A percentile compares a stretch with the other conserved stretches of the same genome.
phyloP scores from a whole-genome alignment of 2,888 invertebrate genomes.

The Tetramorium bicarinatum region DNA sequence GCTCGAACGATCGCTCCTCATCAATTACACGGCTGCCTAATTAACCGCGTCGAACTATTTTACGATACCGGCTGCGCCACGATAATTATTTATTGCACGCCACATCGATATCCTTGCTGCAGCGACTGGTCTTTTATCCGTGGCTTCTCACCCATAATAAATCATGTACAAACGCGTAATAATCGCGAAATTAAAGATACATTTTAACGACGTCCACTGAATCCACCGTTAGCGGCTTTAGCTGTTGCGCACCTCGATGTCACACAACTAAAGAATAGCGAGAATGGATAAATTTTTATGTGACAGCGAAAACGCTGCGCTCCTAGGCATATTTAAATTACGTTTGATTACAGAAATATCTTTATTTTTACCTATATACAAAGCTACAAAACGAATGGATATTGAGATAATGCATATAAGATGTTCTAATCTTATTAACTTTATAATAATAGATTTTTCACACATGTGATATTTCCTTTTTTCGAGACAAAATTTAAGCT shows the following conservation, averaged over 20 bases:
- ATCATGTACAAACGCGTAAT: constrained; percentile 43
- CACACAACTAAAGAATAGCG: background rate
- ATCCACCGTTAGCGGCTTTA: constrained; percentile 31
- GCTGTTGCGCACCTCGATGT: background rate
- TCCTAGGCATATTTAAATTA: background rate
- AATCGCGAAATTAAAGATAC: constrained; percentile 50
- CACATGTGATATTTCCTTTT: background rate
- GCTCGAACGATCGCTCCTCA: constrained; percentile 54
- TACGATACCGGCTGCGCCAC: constrained; percentile 54
- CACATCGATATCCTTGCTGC: constrained; percentile 45
- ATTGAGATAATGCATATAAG: background rate
- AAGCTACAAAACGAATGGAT: background rate
- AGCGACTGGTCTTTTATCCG: constrained; percentile 41
- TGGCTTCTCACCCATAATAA: constrained; percentile 52
- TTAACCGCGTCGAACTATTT: constrained; percentile 63
- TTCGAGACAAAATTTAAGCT: background rate
- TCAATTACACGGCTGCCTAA: constrained; percentile 65
- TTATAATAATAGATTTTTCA: background rate
- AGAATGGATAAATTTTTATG: background rate
- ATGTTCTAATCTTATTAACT: background rate
- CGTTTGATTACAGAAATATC: background rate
- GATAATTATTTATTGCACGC: constrained; percentile 56
- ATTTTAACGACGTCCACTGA: constrained; percentile 24
- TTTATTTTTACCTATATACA: background rate
- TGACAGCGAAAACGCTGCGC: background rate